Evolutionary conservation across 2,113 vertebrate genomes (phyloP), one percentile per base, ranked within the genome.

Genomic region (Tenrec ecaudatus): DNA sequence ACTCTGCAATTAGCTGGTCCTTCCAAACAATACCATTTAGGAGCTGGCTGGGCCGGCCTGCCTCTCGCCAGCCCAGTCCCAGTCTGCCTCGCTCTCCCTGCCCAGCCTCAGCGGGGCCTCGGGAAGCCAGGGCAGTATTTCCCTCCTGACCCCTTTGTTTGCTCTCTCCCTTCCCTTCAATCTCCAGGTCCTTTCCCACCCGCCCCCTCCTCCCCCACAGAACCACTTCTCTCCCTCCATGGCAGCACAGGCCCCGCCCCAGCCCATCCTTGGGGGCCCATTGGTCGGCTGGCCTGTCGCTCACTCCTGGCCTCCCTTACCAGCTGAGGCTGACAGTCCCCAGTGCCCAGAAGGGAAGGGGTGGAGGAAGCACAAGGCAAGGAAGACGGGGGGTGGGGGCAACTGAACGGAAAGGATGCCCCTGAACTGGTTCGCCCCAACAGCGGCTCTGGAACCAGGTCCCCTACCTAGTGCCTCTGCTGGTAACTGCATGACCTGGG

Each of bases 71-170:
- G 57, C 33, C 82, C n/a, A 77, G 71, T 76, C 75, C 79, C n/a
- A 79, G 80, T 79, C 92, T 86, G 79, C 16, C 58, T 73, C 75
- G n/a, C 73, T 88, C 73, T 78, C 86, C 84, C 91, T 92, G 90
- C 27, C 87, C 81, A 88, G 93, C n/a, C 85, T 96, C 95, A 12
- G 57, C 93, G 93, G 94, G 90, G 91, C 87, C 87, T 94, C 89
- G 89, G 91, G 96, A 95, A 90, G 78, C 91, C 73, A 82, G 62
- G 89, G 91, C 95, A 92, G 93, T 96, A 96, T 94, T 96, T 97
- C 90, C 86, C 96, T 93, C 85, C 95, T 93, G 95, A 94, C 95
- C 93, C 95, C 95, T 96, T 97, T 95, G 95, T 97, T 96, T 95
- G 92, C 92, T 96, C 94, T 96, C 94, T 96, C 95, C 90, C 92